Evolutionary conservation across 2,888 invertebrate species (phyloP).

Genomic region (Antitype chi): DNA sequence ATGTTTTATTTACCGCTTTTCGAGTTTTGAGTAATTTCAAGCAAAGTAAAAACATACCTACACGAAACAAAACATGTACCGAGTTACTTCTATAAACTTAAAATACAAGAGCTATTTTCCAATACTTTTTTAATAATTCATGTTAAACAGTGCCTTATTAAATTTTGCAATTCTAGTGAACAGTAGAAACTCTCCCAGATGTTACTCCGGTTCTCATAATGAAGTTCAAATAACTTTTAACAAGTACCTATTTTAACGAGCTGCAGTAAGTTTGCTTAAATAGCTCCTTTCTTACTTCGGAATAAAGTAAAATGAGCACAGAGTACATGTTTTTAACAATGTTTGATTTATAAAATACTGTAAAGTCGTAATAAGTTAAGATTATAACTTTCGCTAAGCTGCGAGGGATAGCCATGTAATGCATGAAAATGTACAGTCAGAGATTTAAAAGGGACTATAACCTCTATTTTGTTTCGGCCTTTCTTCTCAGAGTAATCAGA

Average conservation of each 20-base stretch:
- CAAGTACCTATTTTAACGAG: constrained; percentile 21
- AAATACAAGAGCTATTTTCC: not conserved
- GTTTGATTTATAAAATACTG: not conserved
- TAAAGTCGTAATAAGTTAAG: not conserved
- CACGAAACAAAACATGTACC: not conserved
- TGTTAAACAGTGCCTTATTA: constrained; percentile 12
- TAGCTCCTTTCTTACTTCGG: not conserved
- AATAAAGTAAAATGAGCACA: not conserved
- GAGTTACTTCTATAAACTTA: not conserved
- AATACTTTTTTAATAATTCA: not conserved
- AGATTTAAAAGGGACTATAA: no score
- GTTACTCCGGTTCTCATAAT: constrained; percentile 21
- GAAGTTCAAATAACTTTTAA: constrained; percentile 40
- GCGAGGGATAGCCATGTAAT: not conserved
- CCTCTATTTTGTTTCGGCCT: no score
- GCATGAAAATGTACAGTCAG: no score
- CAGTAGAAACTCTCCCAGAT: constrained; percentile 21
- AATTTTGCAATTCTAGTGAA: constrained; percentile 10
- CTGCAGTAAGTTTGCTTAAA: constrained; percentile 1
- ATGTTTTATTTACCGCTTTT: not conserved
- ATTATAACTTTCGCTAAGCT: not conserved
- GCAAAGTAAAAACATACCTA: not conserved
- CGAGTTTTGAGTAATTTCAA: not conserved
- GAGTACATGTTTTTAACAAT: no score
- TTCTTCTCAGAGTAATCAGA: no score